Evolutionary conservation across 2,113 vertebrate genomes (phyloP).

Genomic region (Ibidorhyncha struthersii): DNA sequence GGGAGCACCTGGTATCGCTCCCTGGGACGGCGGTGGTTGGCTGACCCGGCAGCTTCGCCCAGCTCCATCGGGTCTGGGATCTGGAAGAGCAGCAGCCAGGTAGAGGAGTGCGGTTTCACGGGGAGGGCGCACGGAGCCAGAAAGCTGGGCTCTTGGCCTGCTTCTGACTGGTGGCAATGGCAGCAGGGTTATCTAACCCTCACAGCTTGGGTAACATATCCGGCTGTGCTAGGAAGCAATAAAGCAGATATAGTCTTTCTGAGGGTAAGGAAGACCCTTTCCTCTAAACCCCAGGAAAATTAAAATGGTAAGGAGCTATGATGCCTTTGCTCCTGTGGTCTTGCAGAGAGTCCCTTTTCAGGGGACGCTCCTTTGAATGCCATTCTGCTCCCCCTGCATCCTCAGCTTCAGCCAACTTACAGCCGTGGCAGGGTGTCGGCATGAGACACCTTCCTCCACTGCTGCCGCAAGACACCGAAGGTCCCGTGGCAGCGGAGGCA

Average conservation of each 20-base stretch:
- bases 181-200: not conserved
- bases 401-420: not conserved
- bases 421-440: not conserved
- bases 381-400: not conserved
- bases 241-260: not conserved
- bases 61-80: rapidly evolving
- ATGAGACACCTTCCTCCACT: rapidly evolving
- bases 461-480: not conserved
- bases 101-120: rapidly evolving
- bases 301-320: not conserved
- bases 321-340: rapidly evolving
- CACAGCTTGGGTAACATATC: rapidly evolving
- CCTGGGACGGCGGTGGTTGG: not conserved
- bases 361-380: rapidly evolving
- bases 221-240: not conserved
- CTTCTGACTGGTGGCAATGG: not conserved
- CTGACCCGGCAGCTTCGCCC: not conserved
- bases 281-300: not conserved
- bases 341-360: not conserved
- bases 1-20: not conserved
- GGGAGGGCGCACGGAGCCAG: not conserved
- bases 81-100: not conserved
- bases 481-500: not conserved
- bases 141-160: not conserved
- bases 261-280: not conserved